These are phyloP conservation scores for Resseliella maxima DNA, from an alignment of 2,888 invertebrate species.

Conservation along the genomic window DNA sequence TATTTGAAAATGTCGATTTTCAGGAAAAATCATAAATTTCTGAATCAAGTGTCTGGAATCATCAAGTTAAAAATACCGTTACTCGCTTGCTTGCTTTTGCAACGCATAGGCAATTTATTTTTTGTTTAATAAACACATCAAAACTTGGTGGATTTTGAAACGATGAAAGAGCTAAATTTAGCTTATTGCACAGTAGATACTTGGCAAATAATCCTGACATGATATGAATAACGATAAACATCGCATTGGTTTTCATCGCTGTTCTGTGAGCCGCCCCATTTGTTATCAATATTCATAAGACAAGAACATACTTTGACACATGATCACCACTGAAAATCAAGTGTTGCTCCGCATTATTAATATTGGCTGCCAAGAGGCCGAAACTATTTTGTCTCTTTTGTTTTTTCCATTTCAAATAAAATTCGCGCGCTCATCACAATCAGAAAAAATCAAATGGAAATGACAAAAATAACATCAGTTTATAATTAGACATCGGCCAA, in stretches of 20 bases:
- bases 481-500: constrained; percentile 34
- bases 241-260: not conserved
- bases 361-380: not conserved
- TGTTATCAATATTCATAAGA: not conserved
- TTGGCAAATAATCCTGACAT: constrained; percentile 13
- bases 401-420: not conserved
- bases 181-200: not conserved
- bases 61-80: constrained; percentile 29
- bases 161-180: constrained; percentile 18
- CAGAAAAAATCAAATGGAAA: not conserved
- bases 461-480: constrained; percentile 41
- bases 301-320: not conserved
- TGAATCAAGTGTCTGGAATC: not conserved
- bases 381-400: not conserved
- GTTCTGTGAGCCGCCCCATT: too few species aligned
- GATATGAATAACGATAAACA: constrained; percentile 17
- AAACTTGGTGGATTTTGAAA: not conserved
- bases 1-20: too few species aligned
- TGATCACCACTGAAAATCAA: not conserved
- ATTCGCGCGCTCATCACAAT: not conserved
- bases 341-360: not conserved
- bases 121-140: not conserved
- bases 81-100: not conserved
- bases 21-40: not conserved
- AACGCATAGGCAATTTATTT: not conserved